Base-by-base conservation (phyloP, 92 coral and sea anemone genomes). In the Meandrina meandrites region DNA sequence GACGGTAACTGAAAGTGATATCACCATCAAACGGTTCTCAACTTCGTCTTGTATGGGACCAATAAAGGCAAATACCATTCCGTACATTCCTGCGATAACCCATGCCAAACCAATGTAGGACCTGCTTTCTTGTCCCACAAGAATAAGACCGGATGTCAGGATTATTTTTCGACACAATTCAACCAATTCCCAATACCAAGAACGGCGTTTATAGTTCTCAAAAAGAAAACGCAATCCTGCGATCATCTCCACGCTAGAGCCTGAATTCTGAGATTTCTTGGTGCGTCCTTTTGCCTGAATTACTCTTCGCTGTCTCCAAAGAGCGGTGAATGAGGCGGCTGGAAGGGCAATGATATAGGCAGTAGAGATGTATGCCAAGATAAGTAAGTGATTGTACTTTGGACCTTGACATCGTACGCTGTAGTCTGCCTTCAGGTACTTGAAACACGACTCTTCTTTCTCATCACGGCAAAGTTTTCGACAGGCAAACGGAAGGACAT, bases 351-450 rank as follows among this genome's bases (percentile, higher is more conserved):
- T 32, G 11, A 78, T 22, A 47, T 47, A 78, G 42, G 64, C 81
- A 14, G 64, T n/a, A 0, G 81, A 78, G 81, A 54, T 54, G 81
- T 78, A 78, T 47, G 35, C 81, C 40, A 31, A 78, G 40, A 78
- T 21, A 16, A 54, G 18, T 54, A 78, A 1, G 22, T 54, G 2
- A 35, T 78, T 47, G 81, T 78, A 78, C 19, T 31, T 31, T 78
- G 53, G 64, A 16, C 57, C 81, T 7, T 40, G 21, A 35, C 81
- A 78, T 48, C 40, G 36, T 17, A 78, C 64, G 32, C 58, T 78
- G 81, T 78, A 78, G 47, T 78, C 81, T n/a, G 58, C 64, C 35
- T 78, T 78, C 58, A 78, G 81, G 81, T 28, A 54, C 58, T 47
- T 78, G 19, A 37, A 78, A 54, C 81, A 78, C 12, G 18, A 15